Percentiles rank a stretch among this genome's conserved stretches.
phyloP scores from a whole-genome alignment of 2,113 vertebrate genomes.

The Excalfactoria chinensis region DNA sequence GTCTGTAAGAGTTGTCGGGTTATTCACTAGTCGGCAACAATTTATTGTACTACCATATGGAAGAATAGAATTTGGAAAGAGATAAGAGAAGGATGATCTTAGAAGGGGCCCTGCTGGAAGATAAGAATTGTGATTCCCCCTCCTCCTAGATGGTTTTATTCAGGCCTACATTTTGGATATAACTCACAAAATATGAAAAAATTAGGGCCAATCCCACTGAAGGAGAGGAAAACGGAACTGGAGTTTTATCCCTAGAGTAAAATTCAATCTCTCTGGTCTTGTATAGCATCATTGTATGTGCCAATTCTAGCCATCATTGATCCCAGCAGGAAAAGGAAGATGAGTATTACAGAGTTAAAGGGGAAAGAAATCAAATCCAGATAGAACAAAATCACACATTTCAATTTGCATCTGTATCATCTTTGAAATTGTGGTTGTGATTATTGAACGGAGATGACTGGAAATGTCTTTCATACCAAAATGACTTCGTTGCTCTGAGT shows the following conservation, averaged over 20 bases:
- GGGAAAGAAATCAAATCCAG: constrained; percentile 72
- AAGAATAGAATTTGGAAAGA: constrained; percentile 49
- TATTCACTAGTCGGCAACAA: constrained; percentile 50
- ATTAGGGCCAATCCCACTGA: background rate
- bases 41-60: constrained; percentile 50
- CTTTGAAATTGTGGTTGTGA: constrained; percentile 66
- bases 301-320: constrained; percentile 24
- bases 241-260: constrained; percentile 10
- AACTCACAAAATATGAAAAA: constrained; percentile 13
- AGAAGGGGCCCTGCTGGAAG: constrained; percentile 15
- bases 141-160: constrained; percentile 4
- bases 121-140: background rate
- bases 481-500: constrained; percentile 11
- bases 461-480: constrained; percentile 69
- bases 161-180: constrained; percentile 1
- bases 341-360: constrained; percentile 51
- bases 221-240: background rate
- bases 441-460: constrained; percentile 66
- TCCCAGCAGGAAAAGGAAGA: constrained; percentile 58
- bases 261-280: constrained; percentile 11
- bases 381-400: constrained; percentile 62
- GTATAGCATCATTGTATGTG: constrained; percentile 21
- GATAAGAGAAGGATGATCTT: constrained; percentile 51
- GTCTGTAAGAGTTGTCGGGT: background rate
- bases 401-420: constrained; percentile 61